Evolutionary conservation across 2,113 vertebrate genomes (phyloP), one percentile per base, ranked within the genome.

Genomic region (Okapia johnstoni): DNA sequence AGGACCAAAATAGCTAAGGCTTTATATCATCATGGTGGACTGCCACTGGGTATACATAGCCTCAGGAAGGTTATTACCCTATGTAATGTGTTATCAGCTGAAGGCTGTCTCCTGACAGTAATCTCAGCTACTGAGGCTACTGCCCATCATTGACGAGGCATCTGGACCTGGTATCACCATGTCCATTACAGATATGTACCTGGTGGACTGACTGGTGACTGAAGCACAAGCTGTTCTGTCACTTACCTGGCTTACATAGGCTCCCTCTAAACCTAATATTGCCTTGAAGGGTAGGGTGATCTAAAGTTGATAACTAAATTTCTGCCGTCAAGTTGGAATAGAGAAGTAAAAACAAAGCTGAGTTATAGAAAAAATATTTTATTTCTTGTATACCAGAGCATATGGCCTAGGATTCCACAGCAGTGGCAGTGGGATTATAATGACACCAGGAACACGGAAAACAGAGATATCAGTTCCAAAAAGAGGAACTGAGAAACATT

Each of bases 341-440:
- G 26, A 89, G 86, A 96, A 73, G 28, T 57, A 1, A 87, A 94
- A 92, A 97, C 58, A 58, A 55, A 90, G 40, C 63, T 66, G 46
- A 54, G 40, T 36, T 55, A 61, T 50, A 46, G 36, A 77, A 88
- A 92, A 85, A 57, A 43, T 58, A 52, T 13, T 85, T 4, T 79
- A 52, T n/a, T 21, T 10, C 54, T 63, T 83, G 46, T 33, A 48
- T 13, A 13, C 12, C 13, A 33, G 11, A 89, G 11, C 11, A 46
- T 80, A 40, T 28, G 15, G 25, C 15, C 26, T 88, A 81, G 40
- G 12, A 36, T 30, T 66, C 46, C 15, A 88, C 54, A 63, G 2
- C 12, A 57, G 21, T 16, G 73, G 1, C 10, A 52, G 43, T 61
- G 88, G 26, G 86, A n/a, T 86, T 76, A 46, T 81, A 48, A 63